Percentiles rank a stretch among this genome's conserved stretches.
Conservation (phyloP, 2,888 invertebrate species). For the Pelosia muscerda region DNA sequence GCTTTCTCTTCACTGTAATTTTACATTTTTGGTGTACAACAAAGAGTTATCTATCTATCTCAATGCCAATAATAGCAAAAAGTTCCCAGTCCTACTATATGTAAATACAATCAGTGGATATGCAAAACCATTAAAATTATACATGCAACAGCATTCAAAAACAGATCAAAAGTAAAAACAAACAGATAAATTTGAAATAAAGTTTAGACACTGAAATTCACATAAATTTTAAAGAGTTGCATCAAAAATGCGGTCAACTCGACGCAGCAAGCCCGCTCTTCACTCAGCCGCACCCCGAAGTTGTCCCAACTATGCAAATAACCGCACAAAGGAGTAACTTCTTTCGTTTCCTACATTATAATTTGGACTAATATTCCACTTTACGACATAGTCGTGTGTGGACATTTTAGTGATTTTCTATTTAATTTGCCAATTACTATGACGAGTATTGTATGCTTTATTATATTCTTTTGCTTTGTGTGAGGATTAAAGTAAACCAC, state of each 20-base stretch:
- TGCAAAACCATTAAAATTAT: not conserved
- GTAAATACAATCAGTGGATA: not conserved
- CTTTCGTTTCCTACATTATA: conserved; percentile 46
- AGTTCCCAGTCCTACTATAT: not conserved
- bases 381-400: conserved; percentile 28
- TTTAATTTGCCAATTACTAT: not conserved
- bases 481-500: too few relatives aligned
- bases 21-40: too few relatives aligned
- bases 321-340: conserved; percentile 32
- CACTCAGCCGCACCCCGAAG: not conserved
- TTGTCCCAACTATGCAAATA: conserved; percentile 41
- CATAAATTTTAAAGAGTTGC: conserved; percentile 27
- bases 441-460: too few relatives aligned
- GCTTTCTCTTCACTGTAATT: too few relatives aligned
- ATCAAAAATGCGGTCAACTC: conserved; percentile 44
- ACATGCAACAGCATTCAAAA: not conserved
- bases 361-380: conserved; percentile 39
- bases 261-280: not conserved
- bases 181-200: not conserved
- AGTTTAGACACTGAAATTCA: not conserved
- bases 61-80: too few relatives aligned
- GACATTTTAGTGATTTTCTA: conserved; percentile 7
- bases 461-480: too few relatives aligned
- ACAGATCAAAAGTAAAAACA: not conserved
- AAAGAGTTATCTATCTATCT: too few relatives aligned